These are phyloP conservation scores for Drosophila merina DNA, from an alignment of 2,888 invertebrate genomes.

Conservation along the genomic window DNA sequence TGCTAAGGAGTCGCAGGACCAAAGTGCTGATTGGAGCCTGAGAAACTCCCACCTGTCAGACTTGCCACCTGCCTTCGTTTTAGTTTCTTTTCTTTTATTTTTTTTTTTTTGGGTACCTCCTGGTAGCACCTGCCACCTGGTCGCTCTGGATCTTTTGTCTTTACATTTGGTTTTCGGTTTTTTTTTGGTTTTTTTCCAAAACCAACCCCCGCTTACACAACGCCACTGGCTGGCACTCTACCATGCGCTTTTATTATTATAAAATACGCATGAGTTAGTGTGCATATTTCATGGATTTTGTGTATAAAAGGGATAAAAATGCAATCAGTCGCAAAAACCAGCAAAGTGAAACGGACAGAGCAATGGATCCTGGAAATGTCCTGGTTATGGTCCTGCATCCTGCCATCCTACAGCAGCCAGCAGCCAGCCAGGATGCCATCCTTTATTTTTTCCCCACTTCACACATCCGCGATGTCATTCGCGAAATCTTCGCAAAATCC, in stretches of 20 bases:
- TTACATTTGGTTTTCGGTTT: constrained; percentile 35
- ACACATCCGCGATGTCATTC: constrained; percentile 19
- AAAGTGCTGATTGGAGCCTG: constrained; percentile 7
- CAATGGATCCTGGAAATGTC: constrained; percentile 26
- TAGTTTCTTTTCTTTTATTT: background rate
- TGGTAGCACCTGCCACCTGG: constrained; percentile 6
- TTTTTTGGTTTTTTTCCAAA: background rate
- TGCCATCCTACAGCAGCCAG: background rate
- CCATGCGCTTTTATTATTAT: constrained; percentile 73
- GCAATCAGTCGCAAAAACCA: constrained; percentile 78
- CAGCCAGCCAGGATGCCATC: background rate
- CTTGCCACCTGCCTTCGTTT: constrained; percentile 32
- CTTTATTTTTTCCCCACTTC: background rate
- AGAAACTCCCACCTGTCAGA: constrained; percentile 28
- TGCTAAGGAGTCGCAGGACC: background rate
- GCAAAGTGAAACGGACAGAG: constrained; percentile 73
- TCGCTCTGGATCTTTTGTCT: constrained; percentile 65
- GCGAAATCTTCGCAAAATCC: constrained; percentile 39
- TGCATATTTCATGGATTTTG: constrained; percentile 78
- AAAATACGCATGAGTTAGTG: constrained; percentile 79
- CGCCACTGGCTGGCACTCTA: constrained; percentile 43
- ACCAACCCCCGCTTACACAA: background rate
- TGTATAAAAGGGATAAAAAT: constrained; percentile 77
- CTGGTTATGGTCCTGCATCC: constrained; percentile 1
- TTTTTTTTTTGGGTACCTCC: background rate